phyloP scores from a whole-genome alignment of 2,797 vertebrate genomes.

The Spatula clypeata region DNA sequence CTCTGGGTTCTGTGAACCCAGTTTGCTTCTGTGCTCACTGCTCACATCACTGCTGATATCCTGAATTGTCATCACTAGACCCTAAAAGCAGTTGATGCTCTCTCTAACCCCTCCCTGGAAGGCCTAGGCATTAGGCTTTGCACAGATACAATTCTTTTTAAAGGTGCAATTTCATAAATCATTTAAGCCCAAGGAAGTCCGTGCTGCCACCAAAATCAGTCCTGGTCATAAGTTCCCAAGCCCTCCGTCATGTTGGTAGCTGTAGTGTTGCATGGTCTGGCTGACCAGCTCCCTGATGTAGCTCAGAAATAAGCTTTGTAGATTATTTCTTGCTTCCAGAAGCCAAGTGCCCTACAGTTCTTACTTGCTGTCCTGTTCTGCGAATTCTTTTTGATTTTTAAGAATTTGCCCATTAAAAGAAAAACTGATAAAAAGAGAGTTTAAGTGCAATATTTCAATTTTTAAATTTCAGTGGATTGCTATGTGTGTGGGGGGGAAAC shows the following conservation, averaged over 20 bases:
- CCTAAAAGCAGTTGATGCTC: not conserved
- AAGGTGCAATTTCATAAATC: not conserved
- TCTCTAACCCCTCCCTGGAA: not conserved
- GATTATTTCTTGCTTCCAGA: not conserved
- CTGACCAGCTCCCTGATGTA: not conserved
- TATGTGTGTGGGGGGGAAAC: not conserved
- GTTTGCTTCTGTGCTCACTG: not conserved
- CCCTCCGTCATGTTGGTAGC: not conserved
- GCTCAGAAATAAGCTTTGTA: not conserved
- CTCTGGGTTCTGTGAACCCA: not conserved
- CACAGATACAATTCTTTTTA: not conserved
- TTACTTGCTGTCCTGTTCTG: not conserved
- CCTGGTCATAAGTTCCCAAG: not conserved
- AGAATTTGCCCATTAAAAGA: not conserved
- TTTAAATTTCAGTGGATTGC: not conserved
- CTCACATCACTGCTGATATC: not conserved
- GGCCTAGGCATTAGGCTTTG: not conserved
- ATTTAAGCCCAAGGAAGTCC: not conserved
- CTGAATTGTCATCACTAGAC: not conserved
- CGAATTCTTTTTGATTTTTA: not conserved
- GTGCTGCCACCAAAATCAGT: not conserved
- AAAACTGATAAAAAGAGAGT: not conserved
- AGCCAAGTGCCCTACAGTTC: not conserved
- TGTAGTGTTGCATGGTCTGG: not conserved
- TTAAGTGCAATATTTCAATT: not conserved